A percentile compares a stretch with the other conserved stretches of the same genome.
These are phyloP conservation scores for Eciton burchellii DNA, from an alignment of 1,140 invertebrate genomes.

Conservation along the genomic window DNA sequence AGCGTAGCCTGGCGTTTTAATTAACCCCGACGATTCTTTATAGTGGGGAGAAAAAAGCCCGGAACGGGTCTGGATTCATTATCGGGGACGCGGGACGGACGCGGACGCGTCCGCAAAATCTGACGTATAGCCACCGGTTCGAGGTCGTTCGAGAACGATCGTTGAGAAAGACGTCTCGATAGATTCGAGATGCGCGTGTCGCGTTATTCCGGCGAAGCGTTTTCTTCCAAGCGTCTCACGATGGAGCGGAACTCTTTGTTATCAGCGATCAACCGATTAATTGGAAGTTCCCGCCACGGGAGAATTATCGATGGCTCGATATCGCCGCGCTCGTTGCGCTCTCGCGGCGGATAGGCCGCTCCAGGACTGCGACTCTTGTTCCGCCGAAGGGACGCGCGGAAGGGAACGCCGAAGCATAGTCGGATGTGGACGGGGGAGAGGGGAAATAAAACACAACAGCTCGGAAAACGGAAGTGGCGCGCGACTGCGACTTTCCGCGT, in stretches of 20 bases:
- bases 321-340: too few relatives aligned
- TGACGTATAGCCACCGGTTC: constrained; percentile 19
- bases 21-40: constrained; percentile 60
- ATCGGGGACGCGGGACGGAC: constrained; percentile 32
- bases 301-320: too few relatives aligned
- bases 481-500: constrained; percentile 48
- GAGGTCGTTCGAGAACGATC: constrained; percentile 6
- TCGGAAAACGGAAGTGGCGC: constrained; percentile 63
- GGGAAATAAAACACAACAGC: constrained; percentile 73
- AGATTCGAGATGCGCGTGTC: background rate
- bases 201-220: background rate
- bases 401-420: background rate
- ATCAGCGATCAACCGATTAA: background rate
- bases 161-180: background rate
- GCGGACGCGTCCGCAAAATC: constrained; percentile 55
- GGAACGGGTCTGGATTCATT: constrained; percentile 59
- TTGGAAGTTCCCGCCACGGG: too few relatives aligned
- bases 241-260: background rate
- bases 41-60: constrained; percentile 53
- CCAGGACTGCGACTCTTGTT: too few relatives aligned
- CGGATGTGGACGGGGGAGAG: too few relatives aligned
- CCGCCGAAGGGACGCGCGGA: background rate
- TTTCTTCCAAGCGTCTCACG: background rate
- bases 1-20: constrained; percentile 55
- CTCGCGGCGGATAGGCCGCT: too few relatives aligned